Conservation (phyloP, 2,113 vertebrate species). For the Gallinago paraguaiae region DNA sequence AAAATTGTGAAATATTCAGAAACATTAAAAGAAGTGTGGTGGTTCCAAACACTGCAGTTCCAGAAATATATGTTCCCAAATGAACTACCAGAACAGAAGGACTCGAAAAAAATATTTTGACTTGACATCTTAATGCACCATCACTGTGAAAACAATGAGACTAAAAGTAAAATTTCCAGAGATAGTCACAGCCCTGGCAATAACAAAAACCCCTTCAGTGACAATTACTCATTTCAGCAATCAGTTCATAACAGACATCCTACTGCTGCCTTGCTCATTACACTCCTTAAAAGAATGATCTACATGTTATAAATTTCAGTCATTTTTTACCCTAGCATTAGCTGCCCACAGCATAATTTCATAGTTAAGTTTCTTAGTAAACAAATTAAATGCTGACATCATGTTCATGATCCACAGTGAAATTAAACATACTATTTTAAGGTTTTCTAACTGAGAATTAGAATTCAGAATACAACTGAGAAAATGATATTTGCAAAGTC, state of each 20-base stretch:
- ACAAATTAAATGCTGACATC: background rate
- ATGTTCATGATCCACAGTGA: background rate
- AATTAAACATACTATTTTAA: background rate
- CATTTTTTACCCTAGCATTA: constrained; percentile 7
- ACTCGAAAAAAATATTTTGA: constrained; percentile 66
- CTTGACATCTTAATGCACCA: constrained; percentile 70
- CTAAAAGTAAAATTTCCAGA: constrained; percentile 70
- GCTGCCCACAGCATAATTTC: constrained; percentile 25
- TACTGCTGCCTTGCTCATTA: constrained; percentile 40
- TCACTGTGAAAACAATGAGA: constrained; percentile 73
- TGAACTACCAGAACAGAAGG: constrained; percentile 71
- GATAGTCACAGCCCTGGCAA: constrained; percentile 45
- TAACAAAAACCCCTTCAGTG: constrained; percentile 44
- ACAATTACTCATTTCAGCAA: constrained; percentile 61
- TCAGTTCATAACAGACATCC: constrained; percentile 36
- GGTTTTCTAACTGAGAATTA: background rate
- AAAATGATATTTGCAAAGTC: background rate
- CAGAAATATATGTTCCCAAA: constrained; percentile 67
- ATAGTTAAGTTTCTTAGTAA: background rate
- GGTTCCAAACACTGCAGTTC: constrained; percentile 60
- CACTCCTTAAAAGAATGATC: background rate
- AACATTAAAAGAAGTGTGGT: constrained; percentile 23
- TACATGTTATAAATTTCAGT: constrained; percentile 1
- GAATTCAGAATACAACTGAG: background rate
- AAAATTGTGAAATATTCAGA: constrained; percentile 51